Conservation (phyloP, 2,113 vertebrate genomes). For the Platysternon megacephalum region DNA sequence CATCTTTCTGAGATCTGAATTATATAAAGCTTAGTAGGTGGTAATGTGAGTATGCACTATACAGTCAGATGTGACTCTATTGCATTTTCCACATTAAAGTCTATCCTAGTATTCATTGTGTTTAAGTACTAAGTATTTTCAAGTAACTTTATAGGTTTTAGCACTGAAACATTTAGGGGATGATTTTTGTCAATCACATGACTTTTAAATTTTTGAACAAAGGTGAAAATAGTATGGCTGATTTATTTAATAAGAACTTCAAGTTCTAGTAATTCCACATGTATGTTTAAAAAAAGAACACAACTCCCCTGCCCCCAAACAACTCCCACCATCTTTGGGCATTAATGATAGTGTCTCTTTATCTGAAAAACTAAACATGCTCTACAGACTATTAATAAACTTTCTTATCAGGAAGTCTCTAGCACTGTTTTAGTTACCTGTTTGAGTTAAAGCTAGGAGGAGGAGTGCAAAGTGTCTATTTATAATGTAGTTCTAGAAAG, state of each 20-base stretch:
- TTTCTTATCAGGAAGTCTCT: neutral
- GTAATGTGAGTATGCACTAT: neutral
- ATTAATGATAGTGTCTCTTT: neutral
- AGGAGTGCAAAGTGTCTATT: neutral
- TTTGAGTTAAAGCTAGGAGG: neutral
- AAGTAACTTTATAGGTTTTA: neutral
- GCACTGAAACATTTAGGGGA: neutral
- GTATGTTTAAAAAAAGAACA: neutral
- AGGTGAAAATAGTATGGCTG: neutral
- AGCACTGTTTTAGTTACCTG: neutral
- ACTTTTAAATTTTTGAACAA: neutral
- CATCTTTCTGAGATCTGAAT: neutral
- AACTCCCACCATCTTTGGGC: neutral
- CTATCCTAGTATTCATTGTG: neutral
- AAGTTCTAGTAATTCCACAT: neutral
- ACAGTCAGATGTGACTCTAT: neutral
- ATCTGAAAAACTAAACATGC: neutral
- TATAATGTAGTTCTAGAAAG: neutral
- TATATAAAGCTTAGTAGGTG: neutral
- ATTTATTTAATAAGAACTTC: neutral
- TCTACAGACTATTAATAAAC: neutral
- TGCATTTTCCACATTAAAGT: neutral
- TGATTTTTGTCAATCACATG: neutral
- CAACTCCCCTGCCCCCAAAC: neutral
- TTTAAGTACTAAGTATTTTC: neutral